Evolutionary conservation across 2,888 invertebrate genomes (phyloP).

Genomic region (Macrophya annulata): DNA sequence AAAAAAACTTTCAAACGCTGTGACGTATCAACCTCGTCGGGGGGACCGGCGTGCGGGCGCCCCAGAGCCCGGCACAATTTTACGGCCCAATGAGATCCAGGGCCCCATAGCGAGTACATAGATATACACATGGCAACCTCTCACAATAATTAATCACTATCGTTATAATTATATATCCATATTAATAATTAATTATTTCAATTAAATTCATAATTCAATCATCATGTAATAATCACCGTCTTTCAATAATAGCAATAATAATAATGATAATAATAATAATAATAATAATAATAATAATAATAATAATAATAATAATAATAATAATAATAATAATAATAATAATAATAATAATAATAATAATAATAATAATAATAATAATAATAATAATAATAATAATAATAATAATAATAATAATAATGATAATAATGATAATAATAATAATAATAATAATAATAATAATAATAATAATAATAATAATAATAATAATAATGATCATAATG

Average conservation of each 20-base stretch:
- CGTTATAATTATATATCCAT: conserved; percentile 61
- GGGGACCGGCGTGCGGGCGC: conserved; percentile 75
- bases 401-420: conserved; percentile 58
- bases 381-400: conserved; percentile 19
- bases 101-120: conserved; percentile 77
- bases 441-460: conserved; percentile 59
- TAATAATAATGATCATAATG: neutral
- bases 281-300: conserved; percentile 27
- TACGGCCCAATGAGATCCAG: conserved; percentile 65
- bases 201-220: conserved; percentile 67
- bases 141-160: conserved; percentile 79
- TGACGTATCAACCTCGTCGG: conserved; percentile 69
- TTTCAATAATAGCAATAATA: conserved; percentile 62
- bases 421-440: conserved; percentile 20
- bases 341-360: neutral
- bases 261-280: conserved; percentile 58
- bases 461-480: conserved; percentile 50
- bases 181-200: conserved; percentile 72
- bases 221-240: conserved; percentile 19
- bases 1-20: neutral
- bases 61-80: conserved; percentile 67
- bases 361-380: neutral
- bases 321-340: conserved; percentile 45
- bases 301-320: conserved; percentile 59
- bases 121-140: conserved; percentile 79